These are phyloP conservation scores for Malurus melanocephalus DNA, from an alignment of 2,113 vertebrate genomes.

Conservation along the genomic window DNA sequence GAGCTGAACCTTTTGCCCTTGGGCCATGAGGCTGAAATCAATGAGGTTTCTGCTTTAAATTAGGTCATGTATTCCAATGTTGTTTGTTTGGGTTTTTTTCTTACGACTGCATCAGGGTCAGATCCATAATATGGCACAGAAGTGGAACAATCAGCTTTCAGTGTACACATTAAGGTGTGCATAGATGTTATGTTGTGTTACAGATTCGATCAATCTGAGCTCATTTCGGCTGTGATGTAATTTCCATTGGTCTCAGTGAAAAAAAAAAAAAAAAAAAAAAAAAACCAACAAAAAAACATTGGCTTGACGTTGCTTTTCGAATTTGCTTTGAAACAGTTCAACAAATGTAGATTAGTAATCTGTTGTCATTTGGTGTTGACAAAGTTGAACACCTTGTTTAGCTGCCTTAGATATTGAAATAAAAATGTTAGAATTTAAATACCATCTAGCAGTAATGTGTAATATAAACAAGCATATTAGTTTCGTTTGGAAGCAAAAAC, in stretches of 20 bases:
- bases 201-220: neutral
- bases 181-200: neutral
- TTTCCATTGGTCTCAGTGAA: neutral
- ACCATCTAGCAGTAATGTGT: neutral
- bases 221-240: neutral
- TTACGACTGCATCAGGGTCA: neutral
- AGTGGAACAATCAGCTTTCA: neutral
- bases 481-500: neutral
- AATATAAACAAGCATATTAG: neutral
- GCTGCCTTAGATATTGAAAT: neutral
- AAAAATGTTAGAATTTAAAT: neutral
- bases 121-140: neutral
- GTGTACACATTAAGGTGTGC: neutral
- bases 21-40: neutral
- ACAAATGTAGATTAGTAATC: neutral
- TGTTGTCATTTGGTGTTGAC: neutral
- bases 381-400: neutral
- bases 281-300: neutral
- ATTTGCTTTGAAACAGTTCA: neutral
- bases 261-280: neutral
- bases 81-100: neutral
- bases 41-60: constrained; percentile 31
- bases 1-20: neutral
- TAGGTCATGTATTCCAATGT: constrained; percentile 12
- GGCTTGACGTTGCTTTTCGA: neutral